Percentiles rank a stretch among this genome's conserved stretches.
Evolutionary conservation across 2,888 invertebrate genomes (phyloP).

Genomic region (Cotesia congregata): DNA sequence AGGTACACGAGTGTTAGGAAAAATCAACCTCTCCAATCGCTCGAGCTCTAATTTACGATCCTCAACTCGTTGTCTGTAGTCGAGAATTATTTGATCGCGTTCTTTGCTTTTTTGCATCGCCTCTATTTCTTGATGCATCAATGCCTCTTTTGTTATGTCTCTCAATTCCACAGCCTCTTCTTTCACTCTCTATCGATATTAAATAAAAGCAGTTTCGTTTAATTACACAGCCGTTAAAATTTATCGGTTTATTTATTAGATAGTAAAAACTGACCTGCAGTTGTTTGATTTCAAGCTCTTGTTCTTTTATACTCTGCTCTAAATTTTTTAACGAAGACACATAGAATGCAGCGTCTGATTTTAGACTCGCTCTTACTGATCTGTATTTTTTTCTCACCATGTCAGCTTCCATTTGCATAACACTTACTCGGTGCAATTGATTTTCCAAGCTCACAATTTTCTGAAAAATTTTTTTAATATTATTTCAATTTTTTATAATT

Average conservation of each 20-base stretch:
- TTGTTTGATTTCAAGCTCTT: constrained; percentile 81
- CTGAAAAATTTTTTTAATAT: constrained; percentile 57
- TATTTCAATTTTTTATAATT: not conserved
- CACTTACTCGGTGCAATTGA: constrained; percentile 83
- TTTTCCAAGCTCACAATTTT: constrained; percentile 79
- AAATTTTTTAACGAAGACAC: constrained; percentile 76
- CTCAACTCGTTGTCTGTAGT: constrained; percentile 77
- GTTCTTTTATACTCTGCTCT: constrained; percentile 78
- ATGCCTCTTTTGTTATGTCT: constrained; percentile 78
- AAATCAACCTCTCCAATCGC: constrained; percentile 82
- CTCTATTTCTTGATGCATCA: constrained; percentile 79
- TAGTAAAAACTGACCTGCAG: constrained; percentile 73
- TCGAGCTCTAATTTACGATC: constrained; percentile 82
- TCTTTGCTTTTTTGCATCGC: constrained; percentile 78
- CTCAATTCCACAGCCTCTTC: constrained; percentile 82
- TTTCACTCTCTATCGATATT: constrained; percentile 74
- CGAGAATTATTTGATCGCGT: constrained; percentile 72
- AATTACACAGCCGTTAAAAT: constrained; percentile 7
- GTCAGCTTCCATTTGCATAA: constrained; percentile 87
- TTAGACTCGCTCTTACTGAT: constrained; percentile 74
- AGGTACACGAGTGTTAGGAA: constrained; percentile 74
- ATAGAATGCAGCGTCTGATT: constrained; percentile 62
- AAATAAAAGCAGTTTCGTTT: constrained; percentile 8
- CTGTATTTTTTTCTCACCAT: constrained; percentile 84
- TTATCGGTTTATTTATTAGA: not conserved